Base-by-base conservation (phyloP, 2,113 vertebrate species). In the Junco hyemalis region DNA sequence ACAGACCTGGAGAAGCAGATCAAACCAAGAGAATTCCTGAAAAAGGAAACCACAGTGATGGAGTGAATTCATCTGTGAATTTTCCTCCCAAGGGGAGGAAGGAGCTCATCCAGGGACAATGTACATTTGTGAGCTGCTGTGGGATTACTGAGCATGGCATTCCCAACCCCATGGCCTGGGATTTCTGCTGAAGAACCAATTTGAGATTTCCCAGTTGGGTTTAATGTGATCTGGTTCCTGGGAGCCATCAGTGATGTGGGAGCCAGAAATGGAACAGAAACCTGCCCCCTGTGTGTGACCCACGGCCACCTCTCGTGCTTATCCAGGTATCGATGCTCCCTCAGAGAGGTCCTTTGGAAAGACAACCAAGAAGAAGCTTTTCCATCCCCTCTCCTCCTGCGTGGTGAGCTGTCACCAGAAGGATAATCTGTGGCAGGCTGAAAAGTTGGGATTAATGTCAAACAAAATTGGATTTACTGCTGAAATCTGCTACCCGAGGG, bases 241-340 rank as follows among this genome's bases (percentile, higher is more conserved):
- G 0, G 50, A 48, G 54, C 36, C n/a, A 17, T 38, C 66, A 5
- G n/a, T 5, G 11, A 31, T 1, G 53, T 9, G 35, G 18, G 35
- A 4, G 38, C 84, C 50, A 26, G 51, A 6, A 53, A 12, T 0
- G 64, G 51, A 50, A 21, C 12, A 5, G 63, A 53, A 78, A 9
- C 15, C 31, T 4, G 24, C 0, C 4, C 70, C 45, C 24, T 2
- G 11, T 2, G 26, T 1, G 0, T 33, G n/a, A 29, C 54, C 71
- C 33, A 5, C 0, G 0, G 36, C 7, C 4, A 0, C 29, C 73
- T 50, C 64, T 2, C 0, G 25, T 0, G 3, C 31, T 63, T 50
- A 5, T 19, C 77, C 1, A 0, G 31, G 8, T 4, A 1, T 61
- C 9, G 2, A 13, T 9, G 4, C 40, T 9, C 29, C 33, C 59